A percentile compares a stretch with the other conserved stretches of the same genome.
Evolutionary conservation across 2,797 vertebrate genomes (phyloP).

Genomic region (Cirrhinus mrigala): DNA sequence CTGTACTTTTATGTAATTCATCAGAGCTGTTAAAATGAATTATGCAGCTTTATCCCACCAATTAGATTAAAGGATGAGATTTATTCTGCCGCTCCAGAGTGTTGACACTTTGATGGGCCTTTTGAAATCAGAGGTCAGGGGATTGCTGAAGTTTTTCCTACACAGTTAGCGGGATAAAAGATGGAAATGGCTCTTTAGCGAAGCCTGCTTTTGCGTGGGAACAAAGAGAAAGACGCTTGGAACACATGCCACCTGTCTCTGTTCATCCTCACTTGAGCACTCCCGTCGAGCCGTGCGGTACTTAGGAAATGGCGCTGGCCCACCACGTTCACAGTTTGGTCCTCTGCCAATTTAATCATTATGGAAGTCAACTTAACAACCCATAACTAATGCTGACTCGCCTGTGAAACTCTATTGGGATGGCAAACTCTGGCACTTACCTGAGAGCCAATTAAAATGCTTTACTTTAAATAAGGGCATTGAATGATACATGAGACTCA

Average conservation of each 20-base stretch:
- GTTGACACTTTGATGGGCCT: conserved; percentile 49
- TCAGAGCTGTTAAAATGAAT: conserved; percentile 55
- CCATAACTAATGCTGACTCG: conserved; percentile 63
- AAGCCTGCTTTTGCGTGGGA: conserved; percentile 18
- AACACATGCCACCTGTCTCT: conserved; percentile 22
- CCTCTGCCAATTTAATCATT: conserved; percentile 77
- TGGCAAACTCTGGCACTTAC: neutral
- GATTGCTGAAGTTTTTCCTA: conserved; percentile 26
- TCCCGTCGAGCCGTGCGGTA: conserved; percentile 8
- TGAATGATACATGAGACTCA: neutral
- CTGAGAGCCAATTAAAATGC: conserved; percentile 16
- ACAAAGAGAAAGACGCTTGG: conserved; percentile 9
- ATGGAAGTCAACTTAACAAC: conserved; percentile 77
- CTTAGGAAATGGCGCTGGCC: conserved; percentile 49
- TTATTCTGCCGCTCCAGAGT: conserved; percentile 32
- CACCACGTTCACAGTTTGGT: conserved; percentile 67
- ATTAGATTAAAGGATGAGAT: conserved; percentile 55
- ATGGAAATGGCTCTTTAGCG: neutral
- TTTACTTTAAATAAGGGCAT: neutral
- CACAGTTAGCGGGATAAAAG: conserved; percentile 3
- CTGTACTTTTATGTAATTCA: conserved; percentile 47
- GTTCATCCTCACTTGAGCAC: conserved; percentile 4
- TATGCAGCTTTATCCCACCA: conserved; percentile 39
- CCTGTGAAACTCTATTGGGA: conserved; percentile 57
- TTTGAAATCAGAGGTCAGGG: conserved; percentile 30